Base-by-base conservation (phyloP, 1,140 invertebrate species). In the Lasaia peninsularis region DNA sequence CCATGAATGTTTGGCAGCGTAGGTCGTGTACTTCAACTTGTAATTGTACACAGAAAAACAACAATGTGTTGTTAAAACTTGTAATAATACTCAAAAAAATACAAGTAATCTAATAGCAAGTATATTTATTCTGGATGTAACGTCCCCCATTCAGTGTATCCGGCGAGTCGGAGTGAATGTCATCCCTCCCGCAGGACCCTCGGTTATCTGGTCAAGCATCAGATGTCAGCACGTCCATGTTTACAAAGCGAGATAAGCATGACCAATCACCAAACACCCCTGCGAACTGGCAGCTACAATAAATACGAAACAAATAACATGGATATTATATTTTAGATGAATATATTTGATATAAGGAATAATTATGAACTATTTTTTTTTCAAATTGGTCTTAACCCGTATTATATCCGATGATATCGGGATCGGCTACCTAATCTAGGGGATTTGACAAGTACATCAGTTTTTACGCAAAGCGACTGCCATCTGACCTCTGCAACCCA, bases 241-340 rank as follows among this genome's bases (percentile, higher is more conserved):
- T 83, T 80, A 72, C 74, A 71, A 59, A 71, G 63, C 67, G 56
- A 80, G 80, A 79, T 83, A 76, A 78, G 75, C 76, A 74, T 76
- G 72, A 76, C 77, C 75, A 70, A 77, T 74, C 75, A 75, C 53
- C 35, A 40, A 55, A 55, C 34, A 28, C 28, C 55, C 55, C 32
- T 24, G 24, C 7, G 24, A 24, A 24, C 1, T 24, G 1, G 0
- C 24, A 24, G 20, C 28, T 12, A 12, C 31, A 28, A 21, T 40
- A 40, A 28, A 55, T 21, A 48, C 40, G 40, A 48, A 48, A 48
- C 40, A 48, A 48, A 48, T 48, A 48, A 48, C 40, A 20, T 10
- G 9, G 18, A 48, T 20, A 18, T 40, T 40, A 20, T 48, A 48
- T 16, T 5, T 20, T n/a, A 2, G 20, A 48, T 11, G 2, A 9